Evolutionary conservation across 2,797 vertebrate genomes (phyloP), one percentile per base, ranked within the genome.

Genomic region (Sebastes hubbsi): DNA sequence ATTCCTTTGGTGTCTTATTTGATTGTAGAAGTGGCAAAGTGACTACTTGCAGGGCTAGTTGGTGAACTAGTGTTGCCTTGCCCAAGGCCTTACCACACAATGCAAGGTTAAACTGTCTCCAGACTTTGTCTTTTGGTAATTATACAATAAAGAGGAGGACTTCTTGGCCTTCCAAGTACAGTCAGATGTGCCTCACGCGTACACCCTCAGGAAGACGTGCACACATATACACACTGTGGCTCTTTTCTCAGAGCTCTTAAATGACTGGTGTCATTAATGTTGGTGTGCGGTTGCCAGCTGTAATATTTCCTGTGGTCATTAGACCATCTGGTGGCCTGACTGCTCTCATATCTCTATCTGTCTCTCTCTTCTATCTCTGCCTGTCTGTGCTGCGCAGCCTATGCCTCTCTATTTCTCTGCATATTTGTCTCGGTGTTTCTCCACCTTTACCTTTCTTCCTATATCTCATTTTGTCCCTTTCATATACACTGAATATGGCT

Each of bases 231-330:
- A 72, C 64, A 67, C 73, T 61, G 29, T 34, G 32, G 62, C 84
- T 87, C 83, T 82, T 84, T 82, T 84, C 80, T 88, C 88, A 65
- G 69, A 76, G 86, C 83, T 77, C 83, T 88, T 89, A 89, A 90
- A 90, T 90, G 92, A 92, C 91, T 91, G 77, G 85, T 85, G 90
- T 91, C 91, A 93, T 94, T 94, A 95, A 94, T 91, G 91, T 69
- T 71, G 88, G 88, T 83, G 93, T 85, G 87, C 81, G 84, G 87
- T 76, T 92, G 90, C 91, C 94, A 95, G 91, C 89, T 85, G 93
- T 92, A 93, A 95, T 93, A 93, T 94, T 95, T 96, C 90, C 93
- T 93, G 88, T 87, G 91, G 88, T 93, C 92, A 93, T 93, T 94
- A 93, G 88, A 89, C 93, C 94, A 95, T 95, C 92, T 95, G 94